These are phyloP conservation scores for Drosophila ohnishii DNA, from an alignment of 1,140 invertebrate genomes.

Conservation along the genomic window DNA sequence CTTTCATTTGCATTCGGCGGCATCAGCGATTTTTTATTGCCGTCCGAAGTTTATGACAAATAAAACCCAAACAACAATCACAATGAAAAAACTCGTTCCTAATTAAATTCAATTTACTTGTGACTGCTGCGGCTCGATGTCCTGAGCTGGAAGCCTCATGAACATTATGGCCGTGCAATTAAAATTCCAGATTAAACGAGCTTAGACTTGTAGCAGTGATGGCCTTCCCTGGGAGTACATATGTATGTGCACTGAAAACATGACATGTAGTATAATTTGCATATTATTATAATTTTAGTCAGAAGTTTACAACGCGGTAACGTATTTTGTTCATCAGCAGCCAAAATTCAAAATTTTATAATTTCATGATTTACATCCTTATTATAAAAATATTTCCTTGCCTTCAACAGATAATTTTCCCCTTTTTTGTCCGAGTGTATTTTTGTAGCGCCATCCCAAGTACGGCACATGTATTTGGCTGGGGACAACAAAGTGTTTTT, in stretches of 20 bases:
- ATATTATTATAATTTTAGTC: too few species aligned
- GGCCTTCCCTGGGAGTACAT: background rate
- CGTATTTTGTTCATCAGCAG: too few species aligned
- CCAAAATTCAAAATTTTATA: too few species aligned
- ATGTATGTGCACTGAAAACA: slow-evolving; percentile 3
- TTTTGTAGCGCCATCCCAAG: background rate
- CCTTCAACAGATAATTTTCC: background rate
- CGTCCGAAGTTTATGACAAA: slow-evolving; percentile 68
- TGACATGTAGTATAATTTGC: background rate
- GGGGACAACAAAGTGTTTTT: slow-evolving; percentile 71
- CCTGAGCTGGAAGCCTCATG: slow-evolving; percentile 11
- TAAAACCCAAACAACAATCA: slow-evolving; percentile 74
- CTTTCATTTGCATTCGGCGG: slow-evolving; percentile 51
- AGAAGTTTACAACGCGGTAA: too few species aligned
- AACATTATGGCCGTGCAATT: slow-evolving; percentile 73
- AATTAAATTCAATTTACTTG: slow-evolving; percentile 81
- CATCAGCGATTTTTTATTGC: slow-evolving; percentile 61
- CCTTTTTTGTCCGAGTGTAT: background rate
- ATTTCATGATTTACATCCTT: too few species aligned
- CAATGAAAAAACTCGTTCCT: slow-evolving; percentile 67
- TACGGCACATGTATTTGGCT: slow-evolving; percentile 10
- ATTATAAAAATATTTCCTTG: background rate
- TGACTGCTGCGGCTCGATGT: slow-evolving; percentile 51
- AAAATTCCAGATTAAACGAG: slow-evolving; percentile 78
- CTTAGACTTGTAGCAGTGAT: slow-evolving; percentile 40